Conservation (phyloP, 2,113 vertebrate species). For the Elephas maximus region DNA sequence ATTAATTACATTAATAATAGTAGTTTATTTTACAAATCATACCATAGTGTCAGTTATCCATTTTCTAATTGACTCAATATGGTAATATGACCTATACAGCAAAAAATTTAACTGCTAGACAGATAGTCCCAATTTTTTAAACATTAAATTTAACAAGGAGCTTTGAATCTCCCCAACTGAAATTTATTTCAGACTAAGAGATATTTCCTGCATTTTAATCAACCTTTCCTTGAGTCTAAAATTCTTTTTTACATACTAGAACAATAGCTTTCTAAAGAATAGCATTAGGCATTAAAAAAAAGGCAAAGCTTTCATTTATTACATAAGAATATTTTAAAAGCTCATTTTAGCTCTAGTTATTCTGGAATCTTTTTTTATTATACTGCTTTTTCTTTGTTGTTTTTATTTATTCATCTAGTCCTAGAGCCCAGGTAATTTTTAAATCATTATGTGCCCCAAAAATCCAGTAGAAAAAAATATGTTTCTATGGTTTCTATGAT, state of each 20-base stretch:
- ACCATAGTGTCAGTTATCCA: neutral
- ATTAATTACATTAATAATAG: neutral
- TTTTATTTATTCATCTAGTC: neutral
- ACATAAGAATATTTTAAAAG: neutral
- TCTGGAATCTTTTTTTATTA: neutral
- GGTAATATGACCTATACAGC: neutral
- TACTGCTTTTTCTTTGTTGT: conserved; percentile 1
- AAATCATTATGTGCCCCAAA: neutral
- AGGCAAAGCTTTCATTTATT: conserved; percentile 1
- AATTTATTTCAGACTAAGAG: conserved; percentile 37
- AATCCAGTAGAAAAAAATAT: neutral
- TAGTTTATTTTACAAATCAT: neutral
- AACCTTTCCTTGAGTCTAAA: neutral
- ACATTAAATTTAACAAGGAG: conserved; percentile 8
- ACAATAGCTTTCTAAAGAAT: conserved; percentile 20
- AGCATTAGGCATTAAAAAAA: neutral
- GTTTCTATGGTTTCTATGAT: neutral
- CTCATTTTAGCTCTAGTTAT: neutral
- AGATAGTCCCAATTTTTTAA: neutral
- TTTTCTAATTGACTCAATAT: conserved; percentile 6
- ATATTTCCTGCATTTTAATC: conserved; percentile 36
- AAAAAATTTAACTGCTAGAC: conserved; percentile 26
- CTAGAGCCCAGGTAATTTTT: neutral
- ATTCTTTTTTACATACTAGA: conserved; percentile 22
- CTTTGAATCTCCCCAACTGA: neutral